Evolutionary conservation across 2,888 invertebrate genomes (phyloP), one percentile per base, ranked within the genome.

Genomic region (Abscondita cerata): DNA sequence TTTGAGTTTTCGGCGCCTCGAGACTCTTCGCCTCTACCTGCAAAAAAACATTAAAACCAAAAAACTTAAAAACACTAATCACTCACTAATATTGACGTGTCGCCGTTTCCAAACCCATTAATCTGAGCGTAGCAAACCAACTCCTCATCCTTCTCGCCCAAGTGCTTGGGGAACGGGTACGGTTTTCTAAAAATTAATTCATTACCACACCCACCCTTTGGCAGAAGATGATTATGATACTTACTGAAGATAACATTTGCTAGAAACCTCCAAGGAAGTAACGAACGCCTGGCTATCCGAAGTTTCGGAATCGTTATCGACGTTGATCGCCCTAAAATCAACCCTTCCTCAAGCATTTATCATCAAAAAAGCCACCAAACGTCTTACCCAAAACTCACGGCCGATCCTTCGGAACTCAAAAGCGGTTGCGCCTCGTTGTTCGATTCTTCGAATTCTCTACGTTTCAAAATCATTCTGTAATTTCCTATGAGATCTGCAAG

Each of bases 381-480:
- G 11, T 69, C 77, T 76, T 75, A 82, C 81, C 80, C 80, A 66
- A 79, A 81, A 68, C 78, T 81, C 4, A 74, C 67, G 1, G 74
- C 65, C 19, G 80, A 78, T 15, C 76, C 73, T 44, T 74, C 73
- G 0, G 82, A 81, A 61, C 79, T 80, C 31, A 80, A 68, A 33
- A 82, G 67, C 1, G 81, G 81, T 51, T 79, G 79, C 1, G 78
- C 76, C 70, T 82, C 82, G 2, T 74, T 72, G 47, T 80, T 81
- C 0, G 81, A 79, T 58, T 81, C 80, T 1, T 72, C 68, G n/a
- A 72, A 70, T 46, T 64, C 62, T 62, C 70, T 62, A 34, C 71
- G 58, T 41, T 68, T 67, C 33, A 70, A 46, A 31, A 67, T 65
- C 68, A 71, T 57, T 65, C 74, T 77, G 67, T 77, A 80, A 55